Percentiles rank a stretch among this genome's conserved stretches.
Evolutionary conservation across 2,113 vertebrate genomes (phyloP).

Genomic region (Xenopus tropicalis): DNA sequence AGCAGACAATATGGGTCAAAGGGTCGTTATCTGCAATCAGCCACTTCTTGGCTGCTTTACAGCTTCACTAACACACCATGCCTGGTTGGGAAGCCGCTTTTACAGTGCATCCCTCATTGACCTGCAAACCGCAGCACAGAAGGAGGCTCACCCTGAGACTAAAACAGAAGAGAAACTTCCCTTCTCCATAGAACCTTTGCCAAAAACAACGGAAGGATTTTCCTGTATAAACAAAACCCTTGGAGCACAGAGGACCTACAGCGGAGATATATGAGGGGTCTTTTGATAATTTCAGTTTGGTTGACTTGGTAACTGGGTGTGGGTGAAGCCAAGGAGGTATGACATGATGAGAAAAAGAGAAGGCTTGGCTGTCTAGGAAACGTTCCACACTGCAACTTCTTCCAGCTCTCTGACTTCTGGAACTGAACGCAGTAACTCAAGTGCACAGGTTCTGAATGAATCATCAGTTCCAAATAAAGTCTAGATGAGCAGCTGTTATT

Average conservation of each 20-base stretch:
- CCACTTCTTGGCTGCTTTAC: background rate
- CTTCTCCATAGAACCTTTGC: slow-evolving; percentile 50
- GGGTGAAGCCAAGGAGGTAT: slow-evolving; percentile 4
- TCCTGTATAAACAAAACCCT: slow-evolving; percentile 57
- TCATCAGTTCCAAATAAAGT: background rate
- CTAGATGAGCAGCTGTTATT: background rate
- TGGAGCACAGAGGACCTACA: slow-evolving; percentile 38
- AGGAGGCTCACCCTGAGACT: slow-evolving; percentile 12
- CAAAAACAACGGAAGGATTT: slow-evolving; percentile 56
- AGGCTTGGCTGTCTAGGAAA: slow-evolving; percentile 26
- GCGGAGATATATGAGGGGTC: slow-evolving; percentile 17
- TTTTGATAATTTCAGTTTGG: slow-evolving; percentile 22
- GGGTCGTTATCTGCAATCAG: background rate
- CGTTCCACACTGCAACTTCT: background rate
- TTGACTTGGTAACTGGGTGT: slow-evolving; percentile 24
- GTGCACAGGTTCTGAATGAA: background rate
- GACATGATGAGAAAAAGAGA: slow-evolving; percentile 7
- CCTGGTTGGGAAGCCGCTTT: background rate
- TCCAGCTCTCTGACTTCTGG: background rate
- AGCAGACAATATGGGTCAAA: background rate
- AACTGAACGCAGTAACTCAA: slow-evolving; percentile 15
- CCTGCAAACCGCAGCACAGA: slow-evolving; percentile 25
- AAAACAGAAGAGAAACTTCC: slow-evolving; percentile 40
- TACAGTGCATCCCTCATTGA: slow-evolving; percentile 7
- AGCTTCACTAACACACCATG: background rate